Percentiles rank a stretch among this genome's conserved stretches.
These are phyloP conservation scores for Gymnodraco acuticeps DNA, from an alignment of 2,797 vertebrate genomes.

Conservation along the genomic window DNA sequence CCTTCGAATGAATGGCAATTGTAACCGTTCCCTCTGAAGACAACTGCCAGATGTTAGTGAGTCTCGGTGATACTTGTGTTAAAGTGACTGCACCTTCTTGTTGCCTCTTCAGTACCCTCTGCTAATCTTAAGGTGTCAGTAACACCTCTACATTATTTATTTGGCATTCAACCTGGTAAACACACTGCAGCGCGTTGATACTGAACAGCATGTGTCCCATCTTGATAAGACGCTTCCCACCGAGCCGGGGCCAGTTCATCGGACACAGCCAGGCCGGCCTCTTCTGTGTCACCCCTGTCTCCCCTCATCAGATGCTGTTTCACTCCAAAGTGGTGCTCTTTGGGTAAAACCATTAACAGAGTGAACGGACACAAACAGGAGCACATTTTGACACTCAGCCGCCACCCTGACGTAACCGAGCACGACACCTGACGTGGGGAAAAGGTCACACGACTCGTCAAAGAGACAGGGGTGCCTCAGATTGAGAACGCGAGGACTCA, in stretches of 20 bases:
- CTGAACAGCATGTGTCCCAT: slow-evolving; percentile 56
- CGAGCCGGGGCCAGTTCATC: slow-evolving; percentile 60
- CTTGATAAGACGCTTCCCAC: slow-evolving; percentile 59
- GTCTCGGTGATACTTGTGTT: neutral
- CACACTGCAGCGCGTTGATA: slow-evolving; percentile 42
- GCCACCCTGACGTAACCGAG: slow-evolving; percentile 81
- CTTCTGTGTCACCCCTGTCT: slow-evolving; percentile 72
- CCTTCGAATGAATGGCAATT: too few species aligned
- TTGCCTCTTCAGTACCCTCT: slow-evolving; percentile 8
- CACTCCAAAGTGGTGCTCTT: slow-evolving; percentile 81
- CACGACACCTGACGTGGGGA: slow-evolving; percentile 86
- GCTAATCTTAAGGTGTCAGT: slow-evolving; percentile 28
- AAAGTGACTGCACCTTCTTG: neutral
- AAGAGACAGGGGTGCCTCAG: slow-evolving; percentile 83
- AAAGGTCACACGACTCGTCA: slow-evolving; percentile 88
- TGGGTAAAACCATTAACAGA: slow-evolving; percentile 81
- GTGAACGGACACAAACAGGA: slow-evolving; percentile 79
- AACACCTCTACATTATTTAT: slow-evolving; percentile 20
- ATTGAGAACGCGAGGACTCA: slow-evolving; percentile 73
- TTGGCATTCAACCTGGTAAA: slow-evolving; percentile 45
- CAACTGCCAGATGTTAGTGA: too few species aligned
- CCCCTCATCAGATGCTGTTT: slow-evolving; percentile 76
- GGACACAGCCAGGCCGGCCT: slow-evolving; percentile 67
- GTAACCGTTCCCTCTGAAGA: too few species aligned
- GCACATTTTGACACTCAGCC: slow-evolving; percentile 81